Evolutionary conservation across 2,797 vertebrate genomes (phyloP), one percentile per base, ranked within the genome.

Genomic region (Cynodonichthys magdalenae): DNA sequence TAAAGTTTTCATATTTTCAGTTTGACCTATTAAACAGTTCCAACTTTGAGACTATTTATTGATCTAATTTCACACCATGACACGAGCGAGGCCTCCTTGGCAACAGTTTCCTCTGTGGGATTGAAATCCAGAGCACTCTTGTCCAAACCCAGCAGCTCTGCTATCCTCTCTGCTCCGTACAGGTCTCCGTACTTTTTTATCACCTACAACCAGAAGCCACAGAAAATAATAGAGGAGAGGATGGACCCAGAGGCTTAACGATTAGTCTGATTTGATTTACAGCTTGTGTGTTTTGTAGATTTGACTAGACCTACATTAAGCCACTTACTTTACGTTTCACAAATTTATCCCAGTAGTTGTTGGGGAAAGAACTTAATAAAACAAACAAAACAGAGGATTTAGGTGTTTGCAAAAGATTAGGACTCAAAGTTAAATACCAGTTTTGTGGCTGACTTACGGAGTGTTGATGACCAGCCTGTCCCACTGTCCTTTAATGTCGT

Each of bases 311-410:
- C 15, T 6, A 47, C 27, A 39, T 11, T 31, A 66, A 68, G 71
- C 50, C 59, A 78, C 94, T 86, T 94, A 95, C 97, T 94, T 99
- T 99, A 66, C 97, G 95, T 89, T 99, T 99, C 71, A 99, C 95
- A 91, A 99, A 99, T 89, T 99, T 99, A 91, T 99, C 98, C 97
- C 97, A 99, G 89, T 99, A 99, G 90, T 99, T 99, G 89, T 95
- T 97, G 66, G 98, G 98, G 77, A 99, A 99, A 63, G 97, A 99
- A 74, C 98, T 99, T 90, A 19, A 71, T 12, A 76, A 60, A 87
- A 71, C 75, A 83, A 79, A 66, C 29, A 45, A 57, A 45, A 24
- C 12, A 58, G 20, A 2, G 56, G 11, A 12, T 45, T 56, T 17
- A 29, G 47, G 58, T 68, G 20, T 66, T 61, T 27, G 5, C n/a